Evolutionary conservation across 2,113 vertebrate genomes (phyloP).

Genomic region (Chaetorhynchus papuensis): DNA sequence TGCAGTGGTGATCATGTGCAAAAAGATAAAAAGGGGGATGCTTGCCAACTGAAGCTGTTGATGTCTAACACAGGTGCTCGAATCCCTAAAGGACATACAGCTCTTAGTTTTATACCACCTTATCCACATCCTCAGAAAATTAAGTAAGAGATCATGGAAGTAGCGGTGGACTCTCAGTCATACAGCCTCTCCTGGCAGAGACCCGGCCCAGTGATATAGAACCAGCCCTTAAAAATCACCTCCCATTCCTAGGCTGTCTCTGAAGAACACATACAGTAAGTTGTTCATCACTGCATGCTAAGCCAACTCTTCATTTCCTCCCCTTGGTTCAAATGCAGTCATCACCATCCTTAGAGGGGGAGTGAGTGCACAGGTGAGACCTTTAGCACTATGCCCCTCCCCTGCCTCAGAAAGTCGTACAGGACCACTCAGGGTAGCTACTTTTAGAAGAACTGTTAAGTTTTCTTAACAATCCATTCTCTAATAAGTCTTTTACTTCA

Average conservation of each 20-base stretch:
- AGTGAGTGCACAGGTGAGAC: not conserved
- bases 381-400: not conserved
- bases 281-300: not conserved
- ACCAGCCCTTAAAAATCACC: not conserved
- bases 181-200: not conserved
- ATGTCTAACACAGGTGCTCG: not conserved
- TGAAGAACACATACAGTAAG: not conserved
- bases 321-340: not conserved
- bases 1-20: not conserved
- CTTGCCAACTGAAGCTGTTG: not conserved
- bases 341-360: not conserved
- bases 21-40: too few relatives aligned
- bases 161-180: not conserved
- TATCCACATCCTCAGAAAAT: not conserved
- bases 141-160: not conserved
- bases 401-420: not conserved
- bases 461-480: not conserved
- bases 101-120: not conserved
- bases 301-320: not conserved
- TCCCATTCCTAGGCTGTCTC: not conserved
- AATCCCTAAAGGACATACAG: rapidly evolving
- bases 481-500: not conserved
- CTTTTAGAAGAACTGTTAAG: not conserved
- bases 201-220: not conserved
- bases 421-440: not conserved